Percentiles rank a stretch among this genome's conserved stretches.
These are phyloP conservation scores for Pinna nobilis DNA, from an alignment of 1,140 invertebrate genomes.

Conservation along the genomic window DNA sequence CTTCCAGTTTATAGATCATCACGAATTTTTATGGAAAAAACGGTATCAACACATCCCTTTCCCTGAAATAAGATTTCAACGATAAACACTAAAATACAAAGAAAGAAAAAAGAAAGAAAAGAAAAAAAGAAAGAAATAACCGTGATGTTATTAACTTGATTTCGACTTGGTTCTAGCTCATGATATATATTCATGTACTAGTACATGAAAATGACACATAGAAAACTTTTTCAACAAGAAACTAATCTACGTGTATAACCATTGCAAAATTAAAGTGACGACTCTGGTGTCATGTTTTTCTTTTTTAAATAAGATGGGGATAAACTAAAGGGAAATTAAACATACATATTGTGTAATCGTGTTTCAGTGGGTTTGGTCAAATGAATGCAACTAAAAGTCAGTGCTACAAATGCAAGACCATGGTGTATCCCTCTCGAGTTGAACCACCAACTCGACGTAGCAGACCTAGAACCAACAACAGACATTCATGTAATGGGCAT, in stretches of 20 bases:
- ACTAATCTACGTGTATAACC: neutral
- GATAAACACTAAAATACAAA: too few species aligned
- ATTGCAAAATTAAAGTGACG: constrained; percentile 6
- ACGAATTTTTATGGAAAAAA: too few species aligned
- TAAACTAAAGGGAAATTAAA: too few species aligned
- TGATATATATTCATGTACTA: too few species aligned
- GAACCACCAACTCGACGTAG: neutral
- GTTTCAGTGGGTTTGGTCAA: neutral
- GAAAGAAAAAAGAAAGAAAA: neutral
- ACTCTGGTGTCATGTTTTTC: constrained; percentile 37
- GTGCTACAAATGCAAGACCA: neutral
- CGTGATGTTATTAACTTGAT: too few species aligned
- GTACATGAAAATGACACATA: neutral
- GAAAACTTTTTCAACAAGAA: neutral
- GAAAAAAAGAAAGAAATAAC: too few species aligned
- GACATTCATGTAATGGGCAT: neutral
- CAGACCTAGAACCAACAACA: neutral
- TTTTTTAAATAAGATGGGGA: too few species aligned
- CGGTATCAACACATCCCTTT: too few species aligned
- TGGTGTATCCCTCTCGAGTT: neutral
- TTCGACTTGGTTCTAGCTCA: too few species aligned
- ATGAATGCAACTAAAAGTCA: neutral
- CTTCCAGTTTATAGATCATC: too few species aligned
- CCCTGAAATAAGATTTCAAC: too few species aligned
- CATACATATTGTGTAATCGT: too few species aligned